A percentile compares a stretch with the other conserved stretches of the same genome.
phyloP scores from a whole-genome alignment of 2,113 vertebrate species.

The Chaetura pelagica region DNA sequence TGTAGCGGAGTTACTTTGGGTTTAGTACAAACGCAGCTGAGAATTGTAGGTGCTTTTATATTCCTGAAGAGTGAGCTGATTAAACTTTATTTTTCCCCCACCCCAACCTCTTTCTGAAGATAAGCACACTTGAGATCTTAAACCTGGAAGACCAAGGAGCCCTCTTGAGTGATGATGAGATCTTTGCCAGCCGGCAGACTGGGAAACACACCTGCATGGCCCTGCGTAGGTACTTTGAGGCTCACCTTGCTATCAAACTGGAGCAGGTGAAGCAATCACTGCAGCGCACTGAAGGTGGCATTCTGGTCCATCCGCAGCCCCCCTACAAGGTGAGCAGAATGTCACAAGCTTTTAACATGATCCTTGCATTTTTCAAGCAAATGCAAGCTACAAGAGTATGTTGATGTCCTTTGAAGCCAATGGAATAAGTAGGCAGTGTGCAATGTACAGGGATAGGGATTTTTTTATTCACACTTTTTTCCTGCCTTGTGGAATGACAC shows the following conservation, averaged over 20 bases:
- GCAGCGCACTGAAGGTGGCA: constrained; percentile 95
- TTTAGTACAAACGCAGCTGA: not conserved
- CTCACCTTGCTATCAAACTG: constrained; percentile 96
- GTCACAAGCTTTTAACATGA: not conserved
- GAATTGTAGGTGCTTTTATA: not conserved
- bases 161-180: constrained; percentile 95
- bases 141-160: constrained; percentile 97
- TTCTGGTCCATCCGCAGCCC: constrained; percentile 92
- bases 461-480: not conserved
- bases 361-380: not conserved
- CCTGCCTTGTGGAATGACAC: not conserved
- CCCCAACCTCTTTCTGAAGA: constrained; percentile 75
- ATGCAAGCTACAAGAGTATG: not conserved
- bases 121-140: constrained; percentile 97
- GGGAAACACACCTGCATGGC: constrained; percentile 99
- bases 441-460: not conserved
- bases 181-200: constrained; percentile 98
- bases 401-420: not conserved
- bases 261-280: constrained; percentile 98
- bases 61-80: not conserved
- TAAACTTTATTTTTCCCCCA: not conserved
- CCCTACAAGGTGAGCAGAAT: constrained; percentile 90
- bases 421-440: not conserved
- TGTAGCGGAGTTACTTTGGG: not conserved
- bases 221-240: constrained; percentile 96